Evolutionary conservation across 2,797 vertebrate species (phyloP).

Genomic region (Protonibea diacanthus): DNA sequence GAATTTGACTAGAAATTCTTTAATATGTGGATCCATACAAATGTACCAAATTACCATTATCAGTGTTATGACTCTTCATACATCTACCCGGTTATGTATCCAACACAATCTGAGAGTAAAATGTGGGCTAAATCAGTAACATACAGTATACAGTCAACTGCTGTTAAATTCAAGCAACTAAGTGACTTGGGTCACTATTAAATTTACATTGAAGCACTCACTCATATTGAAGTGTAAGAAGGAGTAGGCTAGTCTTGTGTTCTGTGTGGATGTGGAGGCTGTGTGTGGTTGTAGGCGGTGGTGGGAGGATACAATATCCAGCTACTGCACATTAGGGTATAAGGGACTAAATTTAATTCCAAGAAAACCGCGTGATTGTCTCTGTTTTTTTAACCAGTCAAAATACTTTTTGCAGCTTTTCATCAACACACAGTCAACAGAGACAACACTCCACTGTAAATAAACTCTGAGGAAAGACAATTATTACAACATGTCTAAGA

Average conservation of each 20-base stretch:
- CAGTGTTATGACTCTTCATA: not conserved
- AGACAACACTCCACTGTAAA: not conserved
- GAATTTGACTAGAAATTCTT: not conserved
- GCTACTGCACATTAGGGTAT: not conserved
- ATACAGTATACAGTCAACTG: not conserved
- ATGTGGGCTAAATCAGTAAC: not conserved
- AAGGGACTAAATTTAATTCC: slow-evolving; percentile 3
- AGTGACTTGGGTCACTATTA: slow-evolving; percentile 1
- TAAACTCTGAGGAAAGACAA: not conserved
- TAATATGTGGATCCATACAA: slow-evolving; percentile 2
- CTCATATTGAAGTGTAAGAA: not conserved
- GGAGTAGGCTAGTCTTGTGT: not conserved
- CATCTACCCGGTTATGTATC: not conserved
- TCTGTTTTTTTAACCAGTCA: slow-evolving; percentile 3
- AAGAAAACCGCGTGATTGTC: not conserved
- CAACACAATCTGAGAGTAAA: not conserved
- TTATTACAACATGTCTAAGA: not conserved
- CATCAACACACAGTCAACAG: not conserved
- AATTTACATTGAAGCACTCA: not conserved
- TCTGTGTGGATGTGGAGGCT: slow-evolving; percentile 13
- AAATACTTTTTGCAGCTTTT: not conserved
- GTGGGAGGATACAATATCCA: not conserved
- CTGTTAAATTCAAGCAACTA: not conserved
- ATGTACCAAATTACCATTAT: not conserved
- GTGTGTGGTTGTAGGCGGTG: slow-evolving; percentile 16